A percentile compares a stretch with the other conserved stretches of the same genome.
Evolutionary conservation across 2,888 invertebrate genomes (phyloP).

Genomic region (Synanthedon formicaeformis): DNA sequence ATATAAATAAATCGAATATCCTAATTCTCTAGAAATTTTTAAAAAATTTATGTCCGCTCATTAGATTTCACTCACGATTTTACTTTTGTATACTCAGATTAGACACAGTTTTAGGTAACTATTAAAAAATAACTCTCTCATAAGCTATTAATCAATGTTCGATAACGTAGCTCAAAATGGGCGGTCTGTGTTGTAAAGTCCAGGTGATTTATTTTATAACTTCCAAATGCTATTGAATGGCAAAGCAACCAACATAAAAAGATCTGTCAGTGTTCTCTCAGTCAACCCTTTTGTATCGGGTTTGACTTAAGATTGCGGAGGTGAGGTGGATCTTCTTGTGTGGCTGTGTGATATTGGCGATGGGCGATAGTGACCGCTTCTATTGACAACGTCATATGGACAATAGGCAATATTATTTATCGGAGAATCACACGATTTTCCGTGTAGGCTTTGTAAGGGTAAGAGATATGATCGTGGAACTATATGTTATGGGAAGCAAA

Average conservation of each 20-base stretch:
- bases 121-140: slow-evolving; percentile 54
- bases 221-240: slow-evolving; percentile 30
- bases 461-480: slow-evolving; percentile 6
- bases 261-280: slow-evolving; percentile 8
- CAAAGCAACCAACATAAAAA: slow-evolving; percentile 17
- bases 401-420: slow-evolving; percentile 40
- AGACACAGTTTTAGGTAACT: slow-evolving; percentile 36
- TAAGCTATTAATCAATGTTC: slow-evolving; percentile 60
- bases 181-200: slow-evolving; percentile 43
- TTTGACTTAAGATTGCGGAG: slow-evolving; percentile 4
- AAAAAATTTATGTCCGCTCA: background rate
- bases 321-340: slow-evolving; percentile 12
- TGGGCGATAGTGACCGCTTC: slow-evolving; percentile 30
- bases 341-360: slow-evolving; percentile 38
- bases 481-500: slow-evolving; percentile 1
- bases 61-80: slow-evolving; percentile 32
- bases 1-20: too few species aligned
- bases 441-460: slow-evolving; percentile 5
- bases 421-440: slow-evolving; percentile 24
- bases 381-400: slow-evolving; percentile 38
- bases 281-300: slow-evolving; percentile 1
- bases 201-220: slow-evolving; percentile 55
- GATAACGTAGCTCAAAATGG: slow-evolving; percentile 56
- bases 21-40: too few species aligned
- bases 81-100: slow-evolving; percentile 26